Base-by-base conservation (phyloP, 1,140 invertebrate species). In the Linepithema humile region DNA sequence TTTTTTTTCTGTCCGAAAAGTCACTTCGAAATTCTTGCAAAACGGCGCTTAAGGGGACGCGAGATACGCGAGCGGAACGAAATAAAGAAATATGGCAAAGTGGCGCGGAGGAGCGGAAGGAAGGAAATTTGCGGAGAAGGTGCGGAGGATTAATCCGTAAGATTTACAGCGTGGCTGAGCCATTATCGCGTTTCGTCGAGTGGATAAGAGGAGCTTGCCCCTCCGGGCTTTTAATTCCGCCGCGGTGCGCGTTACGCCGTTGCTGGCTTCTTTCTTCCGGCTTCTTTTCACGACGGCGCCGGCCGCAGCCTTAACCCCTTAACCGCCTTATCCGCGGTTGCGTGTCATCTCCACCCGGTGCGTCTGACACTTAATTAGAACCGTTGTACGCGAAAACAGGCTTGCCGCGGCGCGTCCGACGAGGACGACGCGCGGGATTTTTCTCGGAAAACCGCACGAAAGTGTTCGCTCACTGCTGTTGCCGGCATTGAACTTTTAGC, bases 131-230 rank as follows among this genome's bases (percentile, higher is more conserved):
- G 43, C 59, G 64, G 78, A 45, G 67, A 75, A 84, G 57, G 62
- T 15, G 55, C 87, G 77, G 73, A 88, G 88, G 84, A 89, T 89
- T 89, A 89, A 89, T 89, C 86, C 88, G 73, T 74, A 89, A 89
- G 88, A 89, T 89, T 89, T 89, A 89, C 87, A 89, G 87, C 88
- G 45, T 70, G 67, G 88, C 87, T 89, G 74, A 89, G 78, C 84
- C 84, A 89, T 89, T 89, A 89, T 89, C 88, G 80, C 88, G 87
- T 89, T 89, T 88, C 87, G 87, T 89, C 87, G 87, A 88, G 67
- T 89, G 88, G 87, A 89, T 89, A 89, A 89, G 87, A 72, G 78
- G 83, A 77, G 74, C 82, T 84, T 82, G 83, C 80, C 72, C n/a
- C 88, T 88, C 87, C 69, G 74, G 87, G 87, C 88, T 89, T 89